Evolutionary conservation across 2,888 invertebrate species (phyloP).

Genomic region (Uropetala carovei): DNA sequence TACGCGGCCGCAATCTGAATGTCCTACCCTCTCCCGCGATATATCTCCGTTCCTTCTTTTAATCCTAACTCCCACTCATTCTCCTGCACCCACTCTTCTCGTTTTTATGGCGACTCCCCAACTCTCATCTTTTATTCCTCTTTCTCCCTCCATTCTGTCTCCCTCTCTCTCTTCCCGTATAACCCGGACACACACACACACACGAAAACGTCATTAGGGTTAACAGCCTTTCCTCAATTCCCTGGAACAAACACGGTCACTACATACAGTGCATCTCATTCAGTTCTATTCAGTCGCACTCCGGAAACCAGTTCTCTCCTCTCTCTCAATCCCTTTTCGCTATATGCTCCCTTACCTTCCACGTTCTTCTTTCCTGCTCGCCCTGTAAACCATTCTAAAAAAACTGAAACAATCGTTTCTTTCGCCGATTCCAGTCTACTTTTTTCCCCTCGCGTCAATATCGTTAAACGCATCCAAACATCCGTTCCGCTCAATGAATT

Average conservation of each 20-base stretch:
- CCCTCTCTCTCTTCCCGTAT: not conserved
- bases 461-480: conserved; percentile 22
- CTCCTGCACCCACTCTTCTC: not conserved
- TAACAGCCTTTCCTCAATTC: conserved; percentile 21
- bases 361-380: too few species aligned
- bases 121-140: not conserved
- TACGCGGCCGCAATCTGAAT: conserved; percentile 28
- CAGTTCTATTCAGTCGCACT: not conserved
- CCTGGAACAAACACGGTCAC: conserved; percentile 22
- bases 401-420: not conserved
- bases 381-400: too few species aligned
- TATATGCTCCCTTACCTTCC: too few species aligned
- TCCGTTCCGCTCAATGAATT: not conserved
- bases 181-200: too few species aligned
- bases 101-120: not conserved
- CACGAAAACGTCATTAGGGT: conserved; percentile 8
- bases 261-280: conserved; percentile 17
- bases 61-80: not conserved
- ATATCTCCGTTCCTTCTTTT: not conserved
- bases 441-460: not conserved
- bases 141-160: not conserved
- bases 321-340: too few species aligned
- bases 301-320: not conserved
- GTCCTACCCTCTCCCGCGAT: not conserved
- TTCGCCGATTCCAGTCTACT: not conserved